phyloP scores from a whole-genome alignment of 1,140 invertebrate species.

The Ptiloglossa arizonensis region DNA sequence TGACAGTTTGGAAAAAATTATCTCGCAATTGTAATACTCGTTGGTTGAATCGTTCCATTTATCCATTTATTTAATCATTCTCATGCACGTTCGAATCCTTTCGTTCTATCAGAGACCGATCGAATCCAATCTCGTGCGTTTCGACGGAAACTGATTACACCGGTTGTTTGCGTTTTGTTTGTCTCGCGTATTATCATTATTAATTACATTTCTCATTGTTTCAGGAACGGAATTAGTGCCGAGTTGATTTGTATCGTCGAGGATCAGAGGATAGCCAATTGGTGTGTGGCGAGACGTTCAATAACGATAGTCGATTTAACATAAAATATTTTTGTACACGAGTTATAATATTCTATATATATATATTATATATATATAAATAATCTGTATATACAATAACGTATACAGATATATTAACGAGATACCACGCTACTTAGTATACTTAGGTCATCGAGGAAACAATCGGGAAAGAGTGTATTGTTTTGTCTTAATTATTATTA shows the following conservation, averaged over 20 bases:
- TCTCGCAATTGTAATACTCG: too few relatives aligned
- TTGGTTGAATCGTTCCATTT: too few relatives aligned
- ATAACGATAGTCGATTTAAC: conserved; percentile 55
- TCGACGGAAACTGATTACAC: too few relatives aligned
- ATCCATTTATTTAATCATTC: too few relatives aligned
- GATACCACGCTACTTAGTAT: background rate
- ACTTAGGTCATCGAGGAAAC: background rate
- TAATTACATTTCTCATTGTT: conserved; percentile 59
- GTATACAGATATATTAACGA: conserved; percentile 2
- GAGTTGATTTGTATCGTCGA: conserved; percentile 70
- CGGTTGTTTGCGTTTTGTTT: too few relatives aligned
- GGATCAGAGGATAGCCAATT: conserved; percentile 58
- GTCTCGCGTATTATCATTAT: background rate
- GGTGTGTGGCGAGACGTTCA: conserved; percentile 29
- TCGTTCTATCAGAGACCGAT: too few relatives aligned
- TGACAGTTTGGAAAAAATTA: too few relatives aligned
- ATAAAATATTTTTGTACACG: conserved; percentile 66
- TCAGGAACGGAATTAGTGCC: conserved; percentile 79
- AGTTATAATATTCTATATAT: conserved; percentile 44
- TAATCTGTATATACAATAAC: conserved; percentile 24
- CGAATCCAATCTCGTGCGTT: too few relatives aligned
- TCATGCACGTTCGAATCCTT: too few relatives aligned
- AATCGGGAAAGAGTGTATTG: background rate
- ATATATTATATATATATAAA: conserved; percentile 33
- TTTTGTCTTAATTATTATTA: conserved; percentile 6